Percentiles rank a stretch among this genome's conserved stretches.
These are phyloP conservation scores for Cosmia trapezina DNA, from an alignment of 2,888 invertebrate genomes.

Conservation along the genomic window DNA sequence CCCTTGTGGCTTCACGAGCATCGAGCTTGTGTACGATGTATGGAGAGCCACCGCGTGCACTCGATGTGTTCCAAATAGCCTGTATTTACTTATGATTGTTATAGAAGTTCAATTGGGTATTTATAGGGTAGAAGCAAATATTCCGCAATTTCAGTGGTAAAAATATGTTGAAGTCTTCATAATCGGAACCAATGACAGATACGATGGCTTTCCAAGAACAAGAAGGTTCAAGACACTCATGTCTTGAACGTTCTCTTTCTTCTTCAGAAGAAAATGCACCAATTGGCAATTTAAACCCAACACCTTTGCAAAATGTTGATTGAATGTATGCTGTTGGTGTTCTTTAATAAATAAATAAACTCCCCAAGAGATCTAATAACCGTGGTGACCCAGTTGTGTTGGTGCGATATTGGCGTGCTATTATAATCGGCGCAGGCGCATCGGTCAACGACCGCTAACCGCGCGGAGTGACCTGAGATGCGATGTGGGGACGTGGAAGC, in stretches of 20 bases:
- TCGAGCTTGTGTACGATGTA: conserved; percentile 19
- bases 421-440: conserved; percentile 58
- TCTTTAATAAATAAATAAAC: no score
- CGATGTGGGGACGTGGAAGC: conserved; percentile 50
- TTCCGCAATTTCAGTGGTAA: not conserved
- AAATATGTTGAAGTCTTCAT: not conserved
- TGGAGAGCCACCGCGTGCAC: conserved; percentile 14
- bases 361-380: conserved; percentile 26
- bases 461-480: conserved; percentile 32
- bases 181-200: not conserved
- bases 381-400: conserved; percentile 58
- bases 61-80: conserved; percentile 10
- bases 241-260: no score
- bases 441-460: conserved; percentile 54
- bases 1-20: conserved; percentile 44
- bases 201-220: not conserved
- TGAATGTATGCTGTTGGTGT: no score
- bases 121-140: not conserved
- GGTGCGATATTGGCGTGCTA: conserved; percentile 57
- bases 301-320: conserved; percentile 11
- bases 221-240: no score
- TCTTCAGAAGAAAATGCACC: conserved; percentile 4
- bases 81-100: conserved; percentile 15
- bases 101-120: not conserved
- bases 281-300: conserved; percentile 16